Evolutionary conservation across 2,113 vertebrate genomes (phyloP), one percentile per base, ranked within the genome.

Genomic region (Sinocyclocheilus grahami): DNA sequence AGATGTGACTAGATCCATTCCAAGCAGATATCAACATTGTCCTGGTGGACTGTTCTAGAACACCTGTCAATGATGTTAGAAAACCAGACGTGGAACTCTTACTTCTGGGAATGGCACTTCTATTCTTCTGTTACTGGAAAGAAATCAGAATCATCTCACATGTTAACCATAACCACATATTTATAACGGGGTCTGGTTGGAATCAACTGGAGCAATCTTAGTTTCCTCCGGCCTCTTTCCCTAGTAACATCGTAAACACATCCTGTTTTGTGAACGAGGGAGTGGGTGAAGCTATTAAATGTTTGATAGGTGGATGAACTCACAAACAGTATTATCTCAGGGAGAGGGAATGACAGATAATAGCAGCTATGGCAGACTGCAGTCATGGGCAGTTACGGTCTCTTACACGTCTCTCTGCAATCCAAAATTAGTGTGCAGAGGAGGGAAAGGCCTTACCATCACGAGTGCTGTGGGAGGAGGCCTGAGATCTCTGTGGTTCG

Each of bases 301-400:
- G 63, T 69, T 82, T 69, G 80, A 82, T 82, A 71, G 63, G 63
- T 71, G 80, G 80, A 69, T 82, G 80, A 82, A 82, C 62, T 82
- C 58, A 65, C 80, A 84, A 84, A 89, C 83, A 87, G 86, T 39
- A 85, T 89, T 81, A 85, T 78, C 88, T 89, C 88, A 89, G 88
- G 88, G 86, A 82, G 69, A 85, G 80, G 82, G 67, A 62, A 78
- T 33, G 62, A 72, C 81, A 83, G 82, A 83, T 74, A 84, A 89
- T 75, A 89, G 83, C 86, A 89, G 78, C 77, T 69, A 67, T 87
- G 88, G 84, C 39, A 76, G 85, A 89, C 85, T 85, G 83, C 53
- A 76, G 58, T 84, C 62, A 84, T 85, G 88, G 85, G 82, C 88
- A 87, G 71, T 74, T 82, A 30, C 60, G 63, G 72, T 86, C 78